Evolutionary conservation across 2,888 invertebrate species (phyloP).

Genomic region (Caenorhabditis plicata): DNA sequence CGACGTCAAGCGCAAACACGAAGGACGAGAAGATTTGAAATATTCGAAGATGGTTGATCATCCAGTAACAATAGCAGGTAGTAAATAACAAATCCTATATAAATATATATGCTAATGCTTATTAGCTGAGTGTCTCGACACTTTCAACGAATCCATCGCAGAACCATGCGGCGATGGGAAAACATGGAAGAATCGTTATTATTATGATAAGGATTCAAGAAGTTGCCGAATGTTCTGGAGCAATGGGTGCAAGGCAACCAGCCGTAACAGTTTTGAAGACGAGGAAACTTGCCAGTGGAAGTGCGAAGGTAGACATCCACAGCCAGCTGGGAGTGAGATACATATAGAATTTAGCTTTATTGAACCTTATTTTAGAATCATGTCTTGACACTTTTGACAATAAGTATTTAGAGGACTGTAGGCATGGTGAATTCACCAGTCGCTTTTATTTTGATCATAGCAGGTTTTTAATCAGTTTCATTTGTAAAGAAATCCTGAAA

Average conservation of each 20-base stretch:
- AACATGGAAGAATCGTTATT: conserved; percentile 47
- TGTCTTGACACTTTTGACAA: conserved; percentile 59
- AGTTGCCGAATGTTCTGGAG: conserved; percentile 62
- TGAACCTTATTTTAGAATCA: conserved; percentile 43
- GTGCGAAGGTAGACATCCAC: conserved; percentile 52
- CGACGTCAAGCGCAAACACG: conserved; percentile 25
- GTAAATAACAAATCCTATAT: neutral
- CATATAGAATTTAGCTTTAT: neutral
- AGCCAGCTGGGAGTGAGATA: conserved; percentile 41
- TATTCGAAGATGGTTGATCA: conserved; percentile 29
- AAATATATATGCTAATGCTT: neutral
- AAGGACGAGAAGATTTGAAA: conserved; percentile 27
- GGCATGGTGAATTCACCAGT: conserved; percentile 51
- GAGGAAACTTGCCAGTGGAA: conserved; percentile 56
- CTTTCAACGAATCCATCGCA: conserved; percentile 47
- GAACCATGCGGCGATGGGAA: conserved; percentile 42
- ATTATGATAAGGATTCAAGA: conserved; percentile 44
- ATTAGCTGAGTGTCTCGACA: conserved; percentile 53
- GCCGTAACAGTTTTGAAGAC: conserved; percentile 55
- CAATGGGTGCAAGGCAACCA: conserved; percentile 47
- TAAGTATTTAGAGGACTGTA: conserved; percentile 55
- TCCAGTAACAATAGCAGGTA: conserved; percentile 38
- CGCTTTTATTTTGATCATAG: conserved; percentile 59
- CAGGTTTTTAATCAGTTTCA: neutral
- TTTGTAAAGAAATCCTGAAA: neutral